Evolutionary conservation across 2,113 vertebrate species (phyloP).

Genomic region (Bufo gargarizans): DNA sequence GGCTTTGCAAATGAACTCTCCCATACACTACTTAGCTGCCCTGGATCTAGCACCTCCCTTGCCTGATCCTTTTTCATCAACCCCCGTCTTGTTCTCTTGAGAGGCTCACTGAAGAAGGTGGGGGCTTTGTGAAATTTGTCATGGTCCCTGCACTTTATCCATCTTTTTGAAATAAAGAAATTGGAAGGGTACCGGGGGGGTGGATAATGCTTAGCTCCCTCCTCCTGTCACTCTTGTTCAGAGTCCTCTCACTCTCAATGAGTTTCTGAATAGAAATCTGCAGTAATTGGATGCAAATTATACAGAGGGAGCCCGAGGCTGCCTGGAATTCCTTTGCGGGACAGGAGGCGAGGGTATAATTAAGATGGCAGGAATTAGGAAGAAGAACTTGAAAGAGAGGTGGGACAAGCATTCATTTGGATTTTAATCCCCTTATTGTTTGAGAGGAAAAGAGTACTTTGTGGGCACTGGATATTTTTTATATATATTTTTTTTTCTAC

Average conservation of each 20-base stretch:
- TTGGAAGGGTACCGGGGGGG: constrained; percentile 34
- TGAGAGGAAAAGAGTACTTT: constrained; percentile 9
- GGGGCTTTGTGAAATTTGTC: constrained; percentile 59
- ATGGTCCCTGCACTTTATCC: constrained; percentile 59
- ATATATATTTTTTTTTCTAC: neutral
- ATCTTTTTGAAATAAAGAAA: constrained; percentile 57
- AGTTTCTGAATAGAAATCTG: constrained; percentile 55
- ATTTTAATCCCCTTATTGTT: constrained; percentile 56
- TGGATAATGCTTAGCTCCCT: constrained; percentile 53
- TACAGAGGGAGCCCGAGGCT: constrained; percentile 51
- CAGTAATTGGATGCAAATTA: constrained; percentile 60
- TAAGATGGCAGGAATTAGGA: constrained; percentile 60
- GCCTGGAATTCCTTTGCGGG: constrained; percentile 56
- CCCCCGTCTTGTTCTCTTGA: constrained; percentile 11
- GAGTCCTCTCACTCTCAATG: constrained; percentile 54
- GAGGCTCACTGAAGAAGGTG: constrained; percentile 23
- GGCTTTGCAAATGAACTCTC: neutral
- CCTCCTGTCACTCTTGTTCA: constrained; percentile 51
- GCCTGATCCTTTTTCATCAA: constrained; percentile 22
- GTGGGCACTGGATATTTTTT: neutral
- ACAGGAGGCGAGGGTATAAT: constrained; percentile 56
- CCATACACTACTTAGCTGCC: neutral
- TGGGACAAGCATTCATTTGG: constrained; percentile 52
- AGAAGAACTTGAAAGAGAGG: constrained; percentile 54
- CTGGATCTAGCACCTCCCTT: constrained; percentile 17